phyloP scores from a whole-genome alignment of 2,113 vertebrate species.

The Gracilinanus agilis region DNA sequence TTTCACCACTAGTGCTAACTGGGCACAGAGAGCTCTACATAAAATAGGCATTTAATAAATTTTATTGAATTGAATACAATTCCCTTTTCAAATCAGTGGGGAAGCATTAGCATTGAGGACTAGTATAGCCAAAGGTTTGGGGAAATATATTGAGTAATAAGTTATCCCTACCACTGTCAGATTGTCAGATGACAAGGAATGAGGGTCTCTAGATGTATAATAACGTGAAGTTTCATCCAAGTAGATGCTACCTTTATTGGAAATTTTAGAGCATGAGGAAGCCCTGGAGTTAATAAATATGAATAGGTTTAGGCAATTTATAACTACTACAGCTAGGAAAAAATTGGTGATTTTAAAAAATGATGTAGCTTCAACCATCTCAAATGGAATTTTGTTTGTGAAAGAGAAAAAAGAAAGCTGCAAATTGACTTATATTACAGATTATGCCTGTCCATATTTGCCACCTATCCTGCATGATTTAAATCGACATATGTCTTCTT shows the following conservation, averaged over 20 bases:
- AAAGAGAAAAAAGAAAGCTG: constrained; percentile 44
- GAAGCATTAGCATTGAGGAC: not conserved
- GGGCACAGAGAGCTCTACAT: not conserved
- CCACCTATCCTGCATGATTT: constrained; percentile 47
- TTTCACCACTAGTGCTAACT: not conserved
- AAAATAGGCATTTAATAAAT: not conserved
- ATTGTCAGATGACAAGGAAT: constrained; percentile 7
- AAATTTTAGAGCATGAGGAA: constrained; percentile 58
- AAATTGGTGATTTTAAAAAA: constrained; percentile 67
- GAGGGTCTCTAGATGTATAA: constrained; percentile 35
- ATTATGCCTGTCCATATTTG: constrained; percentile 54
- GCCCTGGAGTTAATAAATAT: constrained; percentile 40
- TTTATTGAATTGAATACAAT: not conserved
- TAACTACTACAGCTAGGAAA: constrained; percentile 8
- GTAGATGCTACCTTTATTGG: not conserved
- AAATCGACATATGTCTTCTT: constrained; percentile 61
- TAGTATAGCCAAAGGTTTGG: not conserved
- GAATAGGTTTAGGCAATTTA: constrained; percentile 36
- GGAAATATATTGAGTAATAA: not conserved
- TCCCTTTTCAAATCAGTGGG: not conserved
- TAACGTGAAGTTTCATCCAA: not conserved
- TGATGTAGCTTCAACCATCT: constrained; percentile 57
- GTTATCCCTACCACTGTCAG: constrained; percentile 12
- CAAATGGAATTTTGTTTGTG: constrained; percentile 55
- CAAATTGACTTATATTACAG: constrained; percentile 53